These are phyloP conservation scores for Tromatobia lineatoria DNA, from an alignment of 2,888 invertebrate species.

Conservation along the genomic window DNA sequence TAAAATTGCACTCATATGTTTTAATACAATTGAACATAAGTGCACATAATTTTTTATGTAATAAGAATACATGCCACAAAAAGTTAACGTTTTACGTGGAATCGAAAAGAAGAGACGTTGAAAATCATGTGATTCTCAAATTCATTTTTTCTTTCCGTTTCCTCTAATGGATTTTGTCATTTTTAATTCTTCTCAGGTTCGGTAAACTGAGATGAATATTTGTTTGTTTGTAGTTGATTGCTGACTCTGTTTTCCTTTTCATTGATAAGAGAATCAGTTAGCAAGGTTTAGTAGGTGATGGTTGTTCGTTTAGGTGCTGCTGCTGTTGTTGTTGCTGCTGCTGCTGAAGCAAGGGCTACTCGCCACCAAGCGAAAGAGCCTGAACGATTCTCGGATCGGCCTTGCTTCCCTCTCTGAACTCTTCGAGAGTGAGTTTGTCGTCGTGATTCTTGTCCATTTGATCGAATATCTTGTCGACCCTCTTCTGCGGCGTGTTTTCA, in stretches of 20 bases:
- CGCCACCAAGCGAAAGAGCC: slow-evolving; percentile 95
- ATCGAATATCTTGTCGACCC: slow-evolving; percentile 99
- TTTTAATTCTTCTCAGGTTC: slow-evolving; percentile 4
- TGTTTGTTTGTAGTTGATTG: too few relatives aligned
- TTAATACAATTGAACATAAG: not conserved
- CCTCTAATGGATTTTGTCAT: not conserved
- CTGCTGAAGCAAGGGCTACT: slow-evolving; percentile 81
- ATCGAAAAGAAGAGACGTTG: not conserved
- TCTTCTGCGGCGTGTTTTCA: slow-evolving; percentile 97
- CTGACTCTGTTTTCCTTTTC: slow-evolving; percentile 18
- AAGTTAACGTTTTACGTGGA: not conserved
- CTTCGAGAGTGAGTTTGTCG: slow-evolving; percentile 97
- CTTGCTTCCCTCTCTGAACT: slow-evolving; percentile 99
- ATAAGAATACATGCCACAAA: not conserved
- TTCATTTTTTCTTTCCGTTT: not conserved
- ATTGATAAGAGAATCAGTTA: slow-evolving; percentile 20
- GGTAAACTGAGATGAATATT: not conserved
- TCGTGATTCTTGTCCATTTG: slow-evolving; percentile 99
- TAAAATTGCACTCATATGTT: not conserved
- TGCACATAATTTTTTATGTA: not conserved
- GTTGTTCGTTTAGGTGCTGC: slow-evolving; percentile 26
- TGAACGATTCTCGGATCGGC: slow-evolving; percentile 99
- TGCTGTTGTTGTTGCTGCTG: slow-evolving; percentile 20
- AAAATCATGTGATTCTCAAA: not conserved
- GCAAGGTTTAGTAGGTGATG: slow-evolving; percentile 19